Conservation (phyloP, 2,113 vertebrate genomes). For the Seriola quinqueradiata region DNA sequence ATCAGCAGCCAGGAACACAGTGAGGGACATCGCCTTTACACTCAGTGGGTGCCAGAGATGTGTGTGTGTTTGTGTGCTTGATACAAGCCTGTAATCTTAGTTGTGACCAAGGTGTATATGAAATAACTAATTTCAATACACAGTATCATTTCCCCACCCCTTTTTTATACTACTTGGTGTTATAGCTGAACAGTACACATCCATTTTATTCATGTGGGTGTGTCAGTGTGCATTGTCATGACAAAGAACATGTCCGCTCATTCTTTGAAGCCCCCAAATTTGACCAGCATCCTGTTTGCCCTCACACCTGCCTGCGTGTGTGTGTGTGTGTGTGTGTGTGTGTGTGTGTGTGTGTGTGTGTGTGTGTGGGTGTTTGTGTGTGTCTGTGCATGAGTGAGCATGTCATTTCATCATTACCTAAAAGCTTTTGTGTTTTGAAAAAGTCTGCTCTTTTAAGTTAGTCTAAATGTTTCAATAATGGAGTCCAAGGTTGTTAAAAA, state of each 20-base stretch:
- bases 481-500: constrained; percentile 22
- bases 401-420: constrained; percentile 23
- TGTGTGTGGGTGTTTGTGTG: constrained; percentile 6
- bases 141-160: constrained; percentile 2
- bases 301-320: constrained; percentile 2
- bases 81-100: constrained; percentile 40
- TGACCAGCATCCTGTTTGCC: background rate
- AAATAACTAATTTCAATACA: constrained; percentile 29
- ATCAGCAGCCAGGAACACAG: constrained; percentile 55
- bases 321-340: background rate
- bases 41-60: constrained; percentile 43
- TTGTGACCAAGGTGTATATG: constrained; percentile 30
- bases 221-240: constrained; percentile 6
- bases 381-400: background rate
- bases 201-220: background rate
- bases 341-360: background rate
- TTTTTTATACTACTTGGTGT: background rate
- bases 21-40: constrained; percentile 31
- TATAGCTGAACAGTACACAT: background rate
- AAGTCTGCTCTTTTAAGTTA: constrained; percentile 11
- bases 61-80: constrained; percentile 25
- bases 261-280: constrained; percentile 2
- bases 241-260: constrained; percentile 16
- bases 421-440: constrained; percentile 20
- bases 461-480: constrained; percentile 39